These are phyloP conservation scores for Lumbricus terrestris DNA, from an alignment of 2,888 invertebrate genomes.

Conservation along the genomic window DNA sequence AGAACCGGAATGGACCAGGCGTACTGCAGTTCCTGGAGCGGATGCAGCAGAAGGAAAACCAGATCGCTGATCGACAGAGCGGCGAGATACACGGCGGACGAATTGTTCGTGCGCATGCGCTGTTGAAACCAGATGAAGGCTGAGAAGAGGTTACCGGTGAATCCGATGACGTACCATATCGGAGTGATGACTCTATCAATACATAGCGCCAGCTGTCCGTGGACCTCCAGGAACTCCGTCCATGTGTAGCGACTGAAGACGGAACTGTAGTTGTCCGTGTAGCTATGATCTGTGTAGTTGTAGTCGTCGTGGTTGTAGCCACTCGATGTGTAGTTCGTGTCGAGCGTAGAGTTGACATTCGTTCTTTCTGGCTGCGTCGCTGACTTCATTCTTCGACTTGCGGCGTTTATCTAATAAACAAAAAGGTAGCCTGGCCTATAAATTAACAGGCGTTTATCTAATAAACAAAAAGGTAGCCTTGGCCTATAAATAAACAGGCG, in stretches of 20 bases:
- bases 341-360: neutral
- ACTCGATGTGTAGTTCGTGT: neutral
- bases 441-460: too few species aligned
- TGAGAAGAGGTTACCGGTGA: conserved; percentile 52
- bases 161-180: conserved; percentile 54
- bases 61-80: conserved; percentile 54
- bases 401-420: neutral
- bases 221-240: conserved; percentile 40
- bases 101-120: conserved; percentile 52
- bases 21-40: conserved; percentile 51
- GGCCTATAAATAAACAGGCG: too few species aligned
- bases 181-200: conserved; percentile 54
- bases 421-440: neutral
- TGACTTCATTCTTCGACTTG: neutral
- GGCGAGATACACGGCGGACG: conserved; percentile 56
- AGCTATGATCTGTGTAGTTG: neutral
- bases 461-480: too few species aligned
- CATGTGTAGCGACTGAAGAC: neutral
- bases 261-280: neutral
- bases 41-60: conserved; percentile 50
- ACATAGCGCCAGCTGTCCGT: conserved; percentile 47
- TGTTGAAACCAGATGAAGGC: conserved; percentile 53
- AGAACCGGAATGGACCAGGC: conserved; percentile 53
- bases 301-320: neutral
- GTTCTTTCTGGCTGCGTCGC: neutral